A percentile compares a stretch with the other conserved stretches of the same genome.
Conservation (phyloP, 2,113 vertebrate species). For the Pelecanus crispus region DNA sequence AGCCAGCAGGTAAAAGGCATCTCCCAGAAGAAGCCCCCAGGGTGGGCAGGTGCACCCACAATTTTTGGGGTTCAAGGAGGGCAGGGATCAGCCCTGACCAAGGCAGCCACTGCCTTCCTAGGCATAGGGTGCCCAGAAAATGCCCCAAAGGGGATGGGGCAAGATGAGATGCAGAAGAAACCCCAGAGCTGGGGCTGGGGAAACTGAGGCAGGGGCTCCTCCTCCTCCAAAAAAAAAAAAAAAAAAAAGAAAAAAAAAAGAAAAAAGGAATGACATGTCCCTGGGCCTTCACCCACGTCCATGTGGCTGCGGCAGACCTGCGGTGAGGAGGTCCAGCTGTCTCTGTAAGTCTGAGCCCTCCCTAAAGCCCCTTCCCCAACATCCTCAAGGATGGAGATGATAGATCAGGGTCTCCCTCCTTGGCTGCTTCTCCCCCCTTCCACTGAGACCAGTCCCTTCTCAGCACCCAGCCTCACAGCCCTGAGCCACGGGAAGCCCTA, state of each 20-base stretch:
- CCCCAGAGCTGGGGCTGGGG: background rate
- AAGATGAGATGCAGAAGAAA: background rate
- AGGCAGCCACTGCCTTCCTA: background rate
- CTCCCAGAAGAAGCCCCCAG: fast-evolving
- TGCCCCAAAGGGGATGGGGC: background rate
- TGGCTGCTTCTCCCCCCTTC: background rate
- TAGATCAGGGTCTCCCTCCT: background rate
- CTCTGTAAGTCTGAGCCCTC: background rate
- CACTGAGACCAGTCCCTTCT: fast-evolving
- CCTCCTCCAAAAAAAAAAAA: background rate
- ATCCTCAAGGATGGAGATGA: background rate
- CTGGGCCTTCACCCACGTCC: background rate
- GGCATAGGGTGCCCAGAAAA: background rate
- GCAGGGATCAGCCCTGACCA: background rate
- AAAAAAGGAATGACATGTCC: fast-evolving
- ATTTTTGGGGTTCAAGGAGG: background rate
- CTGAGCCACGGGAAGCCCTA: background rate
- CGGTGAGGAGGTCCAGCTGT: fast-evolving
- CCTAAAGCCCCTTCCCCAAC: background rate
- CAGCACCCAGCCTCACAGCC: background rate
- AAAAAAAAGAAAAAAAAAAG: too few species aligned
- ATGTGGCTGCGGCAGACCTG: fast-evolving
- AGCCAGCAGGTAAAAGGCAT: background rate
- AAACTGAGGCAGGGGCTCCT: background rate
- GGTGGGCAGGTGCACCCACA: background rate